Evolutionary conservation across 2,888 invertebrate species (phyloP).

Genomic region (Harpalus rufipes): DNA sequence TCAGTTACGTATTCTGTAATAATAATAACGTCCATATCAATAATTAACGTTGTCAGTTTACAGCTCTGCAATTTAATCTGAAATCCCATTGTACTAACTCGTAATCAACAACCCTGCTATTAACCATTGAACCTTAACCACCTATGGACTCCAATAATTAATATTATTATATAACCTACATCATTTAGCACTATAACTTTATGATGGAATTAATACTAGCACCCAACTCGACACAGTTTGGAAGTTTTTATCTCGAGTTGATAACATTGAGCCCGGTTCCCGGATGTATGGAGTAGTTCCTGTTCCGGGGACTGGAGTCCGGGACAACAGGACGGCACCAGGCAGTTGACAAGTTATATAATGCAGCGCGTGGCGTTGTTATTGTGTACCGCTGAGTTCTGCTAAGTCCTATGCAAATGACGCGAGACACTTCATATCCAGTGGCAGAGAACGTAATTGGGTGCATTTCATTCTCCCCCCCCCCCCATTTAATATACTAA

Average conservation of each 20-base stretch:
- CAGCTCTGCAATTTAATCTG: no score
- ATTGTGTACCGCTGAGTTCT: not conserved
- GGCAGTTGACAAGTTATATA: slow-evolving; percentile 46
- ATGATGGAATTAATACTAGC: no score
- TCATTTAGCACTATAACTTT: no score
- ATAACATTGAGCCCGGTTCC: not conserved
- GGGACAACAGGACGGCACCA: not conserved
- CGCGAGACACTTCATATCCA: slow-evolving; percentile 8
- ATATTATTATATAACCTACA: no score
- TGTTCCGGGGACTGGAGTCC: not conserved
- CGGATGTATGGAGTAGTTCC: not conserved
- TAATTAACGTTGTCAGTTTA: no score
- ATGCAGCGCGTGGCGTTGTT: slow-evolving; percentile 1
- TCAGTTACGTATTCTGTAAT: no score
- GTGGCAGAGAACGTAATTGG: slow-evolving; percentile 18
- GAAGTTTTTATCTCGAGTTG: not conserved
- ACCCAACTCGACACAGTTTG: not conserved
- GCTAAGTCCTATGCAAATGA: slow-evolving; percentile 40
- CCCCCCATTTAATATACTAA: slow-evolving; percentile 13
- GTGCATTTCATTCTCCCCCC: not conserved
- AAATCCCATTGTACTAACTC: no score
- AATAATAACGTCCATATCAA: no score
- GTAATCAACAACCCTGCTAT: no score
- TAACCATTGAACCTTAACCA: no score
- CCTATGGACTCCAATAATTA: no score